Percentiles rank a stretch among this genome's conserved stretches.
Conservation (phyloP, 2,888 invertebrate genomes). For the Trimorus sp. region DNA sequence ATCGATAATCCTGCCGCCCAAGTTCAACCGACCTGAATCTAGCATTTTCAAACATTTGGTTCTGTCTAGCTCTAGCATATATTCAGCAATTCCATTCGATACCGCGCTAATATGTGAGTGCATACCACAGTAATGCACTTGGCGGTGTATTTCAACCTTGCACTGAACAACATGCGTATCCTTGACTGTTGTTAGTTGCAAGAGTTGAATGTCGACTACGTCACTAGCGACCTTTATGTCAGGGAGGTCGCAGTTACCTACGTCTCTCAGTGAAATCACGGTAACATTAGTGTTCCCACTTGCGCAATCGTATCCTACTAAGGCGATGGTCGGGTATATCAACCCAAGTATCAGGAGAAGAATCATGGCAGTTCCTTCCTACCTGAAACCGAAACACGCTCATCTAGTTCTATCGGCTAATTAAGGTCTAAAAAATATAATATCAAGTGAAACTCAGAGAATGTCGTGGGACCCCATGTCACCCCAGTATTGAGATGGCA, state of each 20-base stretch:
- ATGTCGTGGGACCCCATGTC: no score
- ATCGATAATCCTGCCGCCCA: constrained; percentile 17
- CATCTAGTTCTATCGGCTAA: no score
- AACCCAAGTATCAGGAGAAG: no score
- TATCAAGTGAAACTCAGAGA: no score
- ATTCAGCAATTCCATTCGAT: background rate
- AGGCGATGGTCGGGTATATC: no score
- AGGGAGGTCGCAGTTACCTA: constrained; percentile 1
- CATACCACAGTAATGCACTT: background rate
- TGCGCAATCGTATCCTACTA: background rate
- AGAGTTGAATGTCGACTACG: background rate
- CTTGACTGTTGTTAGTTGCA: background rate
- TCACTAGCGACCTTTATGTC: background rate
- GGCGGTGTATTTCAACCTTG: background rate
- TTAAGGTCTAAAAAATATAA: no score
- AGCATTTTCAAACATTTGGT: background rate
- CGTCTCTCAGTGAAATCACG: background rate
- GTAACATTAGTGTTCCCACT: constrained; percentile 8
- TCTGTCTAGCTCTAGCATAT: background rate
- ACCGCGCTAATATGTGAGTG: background rate
- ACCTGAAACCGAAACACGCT: no score
- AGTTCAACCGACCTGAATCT: background rate
- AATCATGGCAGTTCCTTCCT: no score
- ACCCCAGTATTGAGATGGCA: no score
- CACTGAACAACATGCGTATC: background rate